These are phyloP conservation scores for Ectemnius lituratus DNA, from an alignment of 2,888 invertebrate species.

Conservation along the genomic window DNA sequence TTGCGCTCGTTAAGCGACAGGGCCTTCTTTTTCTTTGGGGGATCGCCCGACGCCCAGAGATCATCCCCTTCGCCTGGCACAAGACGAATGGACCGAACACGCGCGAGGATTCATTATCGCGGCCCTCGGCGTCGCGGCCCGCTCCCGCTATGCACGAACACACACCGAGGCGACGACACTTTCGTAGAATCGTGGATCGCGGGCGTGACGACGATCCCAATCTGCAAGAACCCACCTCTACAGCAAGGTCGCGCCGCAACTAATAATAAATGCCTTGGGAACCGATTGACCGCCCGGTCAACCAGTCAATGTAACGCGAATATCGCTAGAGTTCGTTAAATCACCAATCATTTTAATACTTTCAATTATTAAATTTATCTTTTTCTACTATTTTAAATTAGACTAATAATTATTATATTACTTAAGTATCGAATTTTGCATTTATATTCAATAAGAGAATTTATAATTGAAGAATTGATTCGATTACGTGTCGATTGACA, in stretches of 20 bases:
- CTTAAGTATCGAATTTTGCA: too few relatives aligned
- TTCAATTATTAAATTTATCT: too few relatives aligned
- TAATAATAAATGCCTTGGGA: constrained; percentile 44
- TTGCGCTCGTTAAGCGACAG: constrained; percentile 61
- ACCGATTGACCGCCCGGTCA: constrained; percentile 34
- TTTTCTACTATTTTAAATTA: too few relatives aligned
- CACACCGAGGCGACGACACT: constrained; percentile 37
- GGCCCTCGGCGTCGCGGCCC: constrained; percentile 1
- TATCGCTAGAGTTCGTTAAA: too few relatives aligned
- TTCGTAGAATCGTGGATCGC: constrained; percentile 54
- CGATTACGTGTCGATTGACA: too few relatives aligned
- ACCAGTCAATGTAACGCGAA: too few relatives aligned
- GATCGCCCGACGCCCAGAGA: constrained; percentile 25
- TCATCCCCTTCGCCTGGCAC: constrained; percentile 44
- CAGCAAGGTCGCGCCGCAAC: constrained; percentile 47
- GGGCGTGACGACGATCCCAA: constrained; percentile 52
- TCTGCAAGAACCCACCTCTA: constrained; percentile 38
- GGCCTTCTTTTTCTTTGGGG: constrained; percentile 36
- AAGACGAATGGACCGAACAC: constrained; percentile 56
- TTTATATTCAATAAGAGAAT: too few relatives aligned
- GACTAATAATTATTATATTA: too few relatives aligned
- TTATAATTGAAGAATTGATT: too few relatives aligned
- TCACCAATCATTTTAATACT: too few relatives aligned
- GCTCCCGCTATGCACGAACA: constrained; percentile 25
- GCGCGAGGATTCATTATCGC: constrained; percentile 41